Conservation (phyloP, 2,113 vertebrate species). For the Saimiri boliviensis region DNA sequence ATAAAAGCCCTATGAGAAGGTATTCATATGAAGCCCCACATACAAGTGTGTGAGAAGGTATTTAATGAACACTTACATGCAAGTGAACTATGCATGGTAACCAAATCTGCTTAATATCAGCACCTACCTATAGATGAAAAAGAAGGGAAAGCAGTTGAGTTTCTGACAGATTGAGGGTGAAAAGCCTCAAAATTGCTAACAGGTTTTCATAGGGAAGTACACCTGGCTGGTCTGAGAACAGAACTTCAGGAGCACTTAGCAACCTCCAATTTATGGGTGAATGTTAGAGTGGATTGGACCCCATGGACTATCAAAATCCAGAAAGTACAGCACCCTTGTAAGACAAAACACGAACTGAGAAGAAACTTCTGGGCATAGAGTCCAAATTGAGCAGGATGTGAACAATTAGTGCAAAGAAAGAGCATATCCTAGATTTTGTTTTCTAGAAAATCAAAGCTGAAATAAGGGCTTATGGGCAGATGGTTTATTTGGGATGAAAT, state of each 20-base stretch:
- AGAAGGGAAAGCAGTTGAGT: not conserved
- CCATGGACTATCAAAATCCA: not conserved
- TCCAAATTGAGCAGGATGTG: not conserved
- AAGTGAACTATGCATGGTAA: not conserved
- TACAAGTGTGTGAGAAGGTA: not conserved
- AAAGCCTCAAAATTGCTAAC: not conserved
- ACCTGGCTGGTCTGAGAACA: not conserved
- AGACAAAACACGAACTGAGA: not conserved
- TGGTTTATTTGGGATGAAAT: not conserved
- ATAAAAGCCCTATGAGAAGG: not conserved
- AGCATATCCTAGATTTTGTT: not conserved
- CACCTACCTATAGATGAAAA: not conserved
- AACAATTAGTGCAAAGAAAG: not conserved
- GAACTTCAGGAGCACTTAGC: not conserved
- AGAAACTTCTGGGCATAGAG: not conserved
- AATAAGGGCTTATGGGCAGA: not conserved
- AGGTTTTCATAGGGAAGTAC: not conserved
- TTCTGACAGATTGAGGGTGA: not conserved
- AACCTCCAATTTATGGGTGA: not conserved
- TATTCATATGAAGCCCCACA: not conserved
- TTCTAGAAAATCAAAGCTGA: not conserved
- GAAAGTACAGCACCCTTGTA: not conserved
- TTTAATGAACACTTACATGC: not conserved
- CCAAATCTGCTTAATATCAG: not conserved
- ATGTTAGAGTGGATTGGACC: not conserved